These are phyloP conservation scores for Eretmocerus hayati DNA, from an alignment of 2,888 invertebrate genomes.

Conservation along the genomic window DNA sequence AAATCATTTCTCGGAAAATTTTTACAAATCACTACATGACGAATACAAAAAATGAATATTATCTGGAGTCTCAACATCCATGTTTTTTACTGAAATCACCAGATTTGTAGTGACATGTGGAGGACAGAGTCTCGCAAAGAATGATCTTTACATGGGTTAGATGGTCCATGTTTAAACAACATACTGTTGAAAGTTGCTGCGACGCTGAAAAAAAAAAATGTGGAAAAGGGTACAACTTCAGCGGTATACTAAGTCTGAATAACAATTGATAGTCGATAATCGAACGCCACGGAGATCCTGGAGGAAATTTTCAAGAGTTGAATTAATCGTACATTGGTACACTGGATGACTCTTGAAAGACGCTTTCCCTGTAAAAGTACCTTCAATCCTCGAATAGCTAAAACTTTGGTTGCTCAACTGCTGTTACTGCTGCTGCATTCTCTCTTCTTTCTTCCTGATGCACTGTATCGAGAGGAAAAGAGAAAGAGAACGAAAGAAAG, in stretches of 20 bases:
- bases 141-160: too few relatives aligned
- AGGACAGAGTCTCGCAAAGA: too few relatives aligned
- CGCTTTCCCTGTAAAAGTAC: neutral
- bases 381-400: constrained; percentile 4
- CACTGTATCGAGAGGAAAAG: neutral
- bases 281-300: constrained; percentile 13
- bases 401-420: constrained; percentile 14
- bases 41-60: too few relatives aligned
- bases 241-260: constrained; percentile 11
- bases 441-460: neutral
- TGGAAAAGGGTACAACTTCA: neutral
- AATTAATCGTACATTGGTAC: constrained; percentile 11
- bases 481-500: neutral
- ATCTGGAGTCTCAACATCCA: too few relatives aligned
- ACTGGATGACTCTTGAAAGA: constrained; percentile 8
- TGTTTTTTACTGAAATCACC: too few relatives aligned
- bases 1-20: too few relatives aligned
- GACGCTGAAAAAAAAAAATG: too few relatives aligned
- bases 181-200: too few relatives aligned
- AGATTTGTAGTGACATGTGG: too few relatives aligned
- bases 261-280: constrained; percentile 24
- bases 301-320: constrained; percentile 13
- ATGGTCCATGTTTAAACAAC: too few relatives aligned
- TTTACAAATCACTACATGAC: too few relatives aligned
- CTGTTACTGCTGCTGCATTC: constrained; percentile 8